These are phyloP conservation scores for Microcebus jonahi DNA, from an alignment of 2,113 vertebrate species.

Conservation along the genomic window DNA sequence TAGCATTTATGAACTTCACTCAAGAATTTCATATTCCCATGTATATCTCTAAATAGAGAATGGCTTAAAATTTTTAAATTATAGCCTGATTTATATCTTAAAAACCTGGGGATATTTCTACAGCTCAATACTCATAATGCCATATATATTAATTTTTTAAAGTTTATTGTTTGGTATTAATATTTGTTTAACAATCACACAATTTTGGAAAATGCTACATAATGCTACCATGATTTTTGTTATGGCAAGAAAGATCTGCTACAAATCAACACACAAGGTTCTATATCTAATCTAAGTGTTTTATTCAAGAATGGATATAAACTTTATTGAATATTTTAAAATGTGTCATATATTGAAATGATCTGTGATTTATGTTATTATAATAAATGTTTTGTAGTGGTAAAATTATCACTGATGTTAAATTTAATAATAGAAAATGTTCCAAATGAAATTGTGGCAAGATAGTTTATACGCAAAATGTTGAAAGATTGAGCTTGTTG, in stretches of 20 bases:
- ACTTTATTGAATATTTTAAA: not conserved
- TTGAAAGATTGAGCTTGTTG: not conserved
- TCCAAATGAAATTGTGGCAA: not conserved
- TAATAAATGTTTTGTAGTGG: not conserved
- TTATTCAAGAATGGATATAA: not conserved
- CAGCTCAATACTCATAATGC: not conserved
- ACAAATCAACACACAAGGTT: not conserved
- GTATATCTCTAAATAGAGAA: not conserved
- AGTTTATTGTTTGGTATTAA: not conserved
- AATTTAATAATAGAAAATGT: not conserved
- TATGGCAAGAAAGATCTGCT: not conserved
- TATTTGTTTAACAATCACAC: rapidly evolving
- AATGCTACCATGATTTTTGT: not conserved
- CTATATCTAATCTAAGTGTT: not conserved
- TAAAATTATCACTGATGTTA: not conserved
- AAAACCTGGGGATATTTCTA: not conserved
- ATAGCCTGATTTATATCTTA: not conserved
- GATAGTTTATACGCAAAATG: not conserved
- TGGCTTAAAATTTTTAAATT: not conserved
- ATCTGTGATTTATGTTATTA: not conserved
- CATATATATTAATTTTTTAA: not conserved
- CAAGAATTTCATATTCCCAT: not conserved
- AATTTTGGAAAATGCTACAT: not conserved
- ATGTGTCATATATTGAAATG: not conserved
- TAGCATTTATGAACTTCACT: not conserved